Evolutionary conservation across 1,140 invertebrate species (phyloP), one percentile per base, ranked within the genome.

Genomic region (Trypoxylus dichotomus): DNA sequence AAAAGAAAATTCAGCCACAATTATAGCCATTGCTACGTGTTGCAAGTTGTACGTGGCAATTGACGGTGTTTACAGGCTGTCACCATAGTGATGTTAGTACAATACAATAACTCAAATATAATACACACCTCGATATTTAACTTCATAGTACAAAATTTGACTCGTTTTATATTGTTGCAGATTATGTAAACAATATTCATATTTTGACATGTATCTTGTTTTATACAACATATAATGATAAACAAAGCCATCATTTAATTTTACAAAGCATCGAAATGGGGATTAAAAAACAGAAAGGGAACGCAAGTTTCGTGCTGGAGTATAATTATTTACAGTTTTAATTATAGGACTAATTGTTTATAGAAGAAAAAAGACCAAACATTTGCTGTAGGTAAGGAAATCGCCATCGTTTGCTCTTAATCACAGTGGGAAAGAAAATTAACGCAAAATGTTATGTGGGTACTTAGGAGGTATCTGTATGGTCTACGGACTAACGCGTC

Each of bases 251-350:
- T 24, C 60, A 63, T 24, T 63, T 63, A 19, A 63, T 10, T 19
- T 3, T 24, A 24, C 25, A 63, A 3, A 63, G n/a, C 60, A 25
- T 63, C 25, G 25, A 27, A 63, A 27, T 10, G 60, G 24, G 0
- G n/a, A 63, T 27, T 63, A 63, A 63, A 24, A 11, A 19, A 63
- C 19, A 7, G 21, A 27, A 63, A 63, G n/a, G 21, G 60, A 24
- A 63, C 19, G 24, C 7, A 27, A 63, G 21, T 3, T 15, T 19
- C 60, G 25, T 63, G 60, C 19, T 11, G n/a, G 7, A 63, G 7
- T 63, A 27, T 27, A 21, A 63, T 63, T 63, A 63, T 63, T 24
- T 63, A 63, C 60, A 63, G 60, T 63, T 63, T 63, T 63, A 63
- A 63, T 63, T 63, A 27, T 24, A 19, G 21, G 10, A 11, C 0